phyloP scores from a whole-genome alignment of 2,797 vertebrate species.

The Calcarius lapponicus region DNA sequence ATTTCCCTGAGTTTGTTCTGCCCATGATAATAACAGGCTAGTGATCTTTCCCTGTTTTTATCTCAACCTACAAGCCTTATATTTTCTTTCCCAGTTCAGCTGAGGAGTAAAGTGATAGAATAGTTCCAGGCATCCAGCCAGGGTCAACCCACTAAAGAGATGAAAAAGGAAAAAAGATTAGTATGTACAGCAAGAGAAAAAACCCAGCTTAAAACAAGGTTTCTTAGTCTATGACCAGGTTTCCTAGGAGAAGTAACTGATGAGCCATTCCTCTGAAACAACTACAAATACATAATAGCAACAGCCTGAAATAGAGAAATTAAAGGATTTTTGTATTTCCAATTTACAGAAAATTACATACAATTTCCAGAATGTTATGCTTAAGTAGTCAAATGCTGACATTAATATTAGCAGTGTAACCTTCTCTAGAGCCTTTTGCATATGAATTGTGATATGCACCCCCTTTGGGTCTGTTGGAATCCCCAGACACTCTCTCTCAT shows the following conservation, averaged over 20 bases:
- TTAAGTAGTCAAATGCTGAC: not conserved
- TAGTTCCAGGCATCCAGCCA: not conserved
- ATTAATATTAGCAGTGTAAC: not conserved
- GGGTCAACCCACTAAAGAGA: not conserved
- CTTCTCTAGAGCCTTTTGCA: not conserved
- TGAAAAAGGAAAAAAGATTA: not conserved
- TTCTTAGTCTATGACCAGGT: not conserved
- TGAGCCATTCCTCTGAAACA: not conserved
- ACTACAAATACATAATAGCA: not conserved
- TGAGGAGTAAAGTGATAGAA: not conserved
- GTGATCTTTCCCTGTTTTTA: not conserved
- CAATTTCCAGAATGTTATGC: not conserved
- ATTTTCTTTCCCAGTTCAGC: not conserved
- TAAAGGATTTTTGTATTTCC: not conserved
- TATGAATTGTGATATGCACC: not conserved
- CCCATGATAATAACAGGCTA: fast-evolving
- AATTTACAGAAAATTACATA: not conserved
- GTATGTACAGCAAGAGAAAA: not conserved
- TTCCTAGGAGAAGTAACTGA: not conserved
- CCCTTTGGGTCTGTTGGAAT: not conserved
- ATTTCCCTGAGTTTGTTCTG: not conserved
- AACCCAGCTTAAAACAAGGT: not conserved
- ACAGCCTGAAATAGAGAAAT: not conserved
- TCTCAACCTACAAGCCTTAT: fast-evolving
- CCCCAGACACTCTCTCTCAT: not conserved